These are phyloP conservation scores for Fratercula arctica DNA, from an alignment of 2,797 vertebrate genomes.

Conservation along the genomic window DNA sequence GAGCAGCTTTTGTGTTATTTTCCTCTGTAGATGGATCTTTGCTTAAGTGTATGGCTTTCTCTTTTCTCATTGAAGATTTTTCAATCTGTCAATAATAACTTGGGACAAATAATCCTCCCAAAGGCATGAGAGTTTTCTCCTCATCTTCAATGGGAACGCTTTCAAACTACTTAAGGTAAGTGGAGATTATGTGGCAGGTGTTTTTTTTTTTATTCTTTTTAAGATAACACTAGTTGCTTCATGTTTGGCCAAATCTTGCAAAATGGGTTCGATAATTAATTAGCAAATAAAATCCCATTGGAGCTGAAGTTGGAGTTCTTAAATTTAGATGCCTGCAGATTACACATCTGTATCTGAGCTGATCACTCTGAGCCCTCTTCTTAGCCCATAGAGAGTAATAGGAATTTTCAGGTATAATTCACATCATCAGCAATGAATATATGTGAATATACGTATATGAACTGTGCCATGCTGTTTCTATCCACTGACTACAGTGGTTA, in stretches of 20 bases:
- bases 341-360: not conserved
- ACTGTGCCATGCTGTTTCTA: not conserved
- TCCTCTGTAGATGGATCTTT: not conserved
- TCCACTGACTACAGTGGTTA: not conserved
- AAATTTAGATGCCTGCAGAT: not conserved
- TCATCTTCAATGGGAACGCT: not conserved
- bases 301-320: not conserved
- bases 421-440: not conserved
- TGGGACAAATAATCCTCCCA: not conserved
- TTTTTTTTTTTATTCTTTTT: not conserved
- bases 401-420: not conserved
- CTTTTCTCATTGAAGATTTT: not conserved
- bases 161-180: not conserved
- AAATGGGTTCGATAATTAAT: not conserved
- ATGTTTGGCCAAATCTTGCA: not conserved
- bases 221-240: not conserved
- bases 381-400: not conserved
- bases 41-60: not conserved
- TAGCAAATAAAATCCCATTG: not conserved
- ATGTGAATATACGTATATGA: not conserved
- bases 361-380: not conserved
- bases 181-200: not conserved
- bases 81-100: not conserved
- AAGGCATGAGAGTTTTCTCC: not conserved
- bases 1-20: slow-evolving; percentile 1